Conservation (phyloP, 2,888 invertebrate genomes). For the Meteorus cinctellus region DNA sequence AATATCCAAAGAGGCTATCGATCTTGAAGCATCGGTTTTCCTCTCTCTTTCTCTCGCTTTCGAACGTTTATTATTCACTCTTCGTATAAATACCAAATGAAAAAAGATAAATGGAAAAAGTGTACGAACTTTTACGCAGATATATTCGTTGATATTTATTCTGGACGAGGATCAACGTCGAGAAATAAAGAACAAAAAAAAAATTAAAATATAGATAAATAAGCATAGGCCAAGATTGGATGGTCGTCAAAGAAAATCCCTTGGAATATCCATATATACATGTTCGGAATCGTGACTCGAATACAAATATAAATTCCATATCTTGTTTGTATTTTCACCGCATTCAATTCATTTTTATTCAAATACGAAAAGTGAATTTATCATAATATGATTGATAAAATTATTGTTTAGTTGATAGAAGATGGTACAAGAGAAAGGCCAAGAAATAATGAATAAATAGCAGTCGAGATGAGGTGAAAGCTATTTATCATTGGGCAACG, state of each 20-base stretch:
- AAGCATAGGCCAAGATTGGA: constrained; percentile 34
- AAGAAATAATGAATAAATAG: background rate
- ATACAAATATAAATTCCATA: constrained; percentile 23
- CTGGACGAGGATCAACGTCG: constrained; percentile 21
- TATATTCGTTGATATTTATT: constrained; percentile 41
- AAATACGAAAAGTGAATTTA: background rate
- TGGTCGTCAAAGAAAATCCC: constrained; percentile 33
- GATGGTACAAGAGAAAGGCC: background rate
- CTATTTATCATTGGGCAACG: constrained; percentile 8
- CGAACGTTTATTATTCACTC: constrained; percentile 45
- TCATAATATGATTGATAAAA: background rate
- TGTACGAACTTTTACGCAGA: constrained; percentile 3
- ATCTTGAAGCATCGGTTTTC: constrained; percentile 41
- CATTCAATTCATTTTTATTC: constrained; percentile 7
- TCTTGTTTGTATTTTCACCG: background rate
- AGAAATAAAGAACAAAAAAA: constrained; percentile 5
- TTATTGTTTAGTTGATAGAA: background rate
- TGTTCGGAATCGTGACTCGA: constrained; percentile 28
- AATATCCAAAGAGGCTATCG: constrained; percentile 51
- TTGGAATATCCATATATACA: constrained; percentile 13
- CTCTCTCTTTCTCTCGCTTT: constrained; percentile 17
- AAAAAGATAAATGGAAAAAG: constrained; percentile 25
- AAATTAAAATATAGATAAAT: constrained; percentile 28
- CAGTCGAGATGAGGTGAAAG: background rate
- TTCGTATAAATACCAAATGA: constrained; percentile 27